phyloP scores from a whole-genome alignment of 2,113 vertebrate species.

The Oenanthe melanoleuca region DNA sequence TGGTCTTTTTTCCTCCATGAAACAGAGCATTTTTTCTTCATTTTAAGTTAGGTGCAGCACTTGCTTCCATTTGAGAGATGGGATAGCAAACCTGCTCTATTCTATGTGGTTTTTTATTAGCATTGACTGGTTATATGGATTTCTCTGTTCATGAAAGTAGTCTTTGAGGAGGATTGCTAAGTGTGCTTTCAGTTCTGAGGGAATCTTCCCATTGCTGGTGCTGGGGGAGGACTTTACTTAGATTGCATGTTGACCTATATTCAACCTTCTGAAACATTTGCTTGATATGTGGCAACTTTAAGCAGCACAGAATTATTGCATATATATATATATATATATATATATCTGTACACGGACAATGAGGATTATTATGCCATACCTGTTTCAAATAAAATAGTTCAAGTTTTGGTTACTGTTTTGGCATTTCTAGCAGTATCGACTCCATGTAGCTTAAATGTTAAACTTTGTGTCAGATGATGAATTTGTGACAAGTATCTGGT shows the following conservation, averaged over 20 bases:
- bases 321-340: accelerated
- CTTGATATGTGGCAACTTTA: not conserved
- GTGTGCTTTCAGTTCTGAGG: not conserved
- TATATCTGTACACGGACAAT: accelerated
- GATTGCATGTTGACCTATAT: not conserved
- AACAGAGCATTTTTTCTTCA: not conserved
- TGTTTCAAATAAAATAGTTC: not conserved
- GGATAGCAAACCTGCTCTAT: not conserved
- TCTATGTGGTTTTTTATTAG: accelerated
- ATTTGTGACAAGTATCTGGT: not conserved
- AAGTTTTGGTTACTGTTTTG: not conserved
- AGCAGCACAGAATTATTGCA: not conserved
- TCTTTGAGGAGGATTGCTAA: not conserved
- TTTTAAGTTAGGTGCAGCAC: not conserved
- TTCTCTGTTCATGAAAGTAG: not conserved
- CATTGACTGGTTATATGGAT: not conserved
- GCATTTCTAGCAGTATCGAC: not conserved
- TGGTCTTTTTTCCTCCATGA: not conserved
- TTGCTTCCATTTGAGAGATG: not conserved
- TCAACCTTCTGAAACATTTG: not conserved
- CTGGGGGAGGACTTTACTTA: not conserved
- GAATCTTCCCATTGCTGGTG: not conserved
- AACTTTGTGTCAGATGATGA: not conserved
- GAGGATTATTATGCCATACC: not conserved
- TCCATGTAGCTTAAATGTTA: not conserved